Evolutionary conservation across 2,888 invertebrate genomes (phyloP).

Genomic region (Pyrrhosoma nymphula): DNA sequence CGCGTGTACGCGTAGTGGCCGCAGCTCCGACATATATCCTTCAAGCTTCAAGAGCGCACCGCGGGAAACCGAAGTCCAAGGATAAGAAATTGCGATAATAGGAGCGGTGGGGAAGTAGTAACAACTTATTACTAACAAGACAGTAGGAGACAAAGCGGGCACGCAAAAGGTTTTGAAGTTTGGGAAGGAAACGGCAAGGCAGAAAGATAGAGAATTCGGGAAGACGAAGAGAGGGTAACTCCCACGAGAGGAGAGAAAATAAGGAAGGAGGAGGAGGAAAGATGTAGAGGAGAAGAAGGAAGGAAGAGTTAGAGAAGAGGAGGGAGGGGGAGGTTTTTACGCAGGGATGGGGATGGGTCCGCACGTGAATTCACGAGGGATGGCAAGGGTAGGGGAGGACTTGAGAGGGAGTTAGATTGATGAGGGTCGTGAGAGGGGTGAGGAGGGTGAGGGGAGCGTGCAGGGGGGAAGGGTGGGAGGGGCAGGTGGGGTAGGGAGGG

Average conservation of each 20-base stretch:
- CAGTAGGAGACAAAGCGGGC: not conserved
- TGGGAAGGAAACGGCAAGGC: slow-evolving; percentile 38
- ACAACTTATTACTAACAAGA: too few species aligned
- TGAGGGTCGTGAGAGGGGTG: not conserved
- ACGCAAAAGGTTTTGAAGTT: not conserved
- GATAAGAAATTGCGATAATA: too few species aligned
- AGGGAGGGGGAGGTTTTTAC: not conserved
- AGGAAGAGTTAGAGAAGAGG: slow-evolving; percentile 71
- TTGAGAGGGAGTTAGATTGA: slow-evolving; percentile 26
- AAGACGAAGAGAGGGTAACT: not conserved
- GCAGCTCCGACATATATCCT: too few species aligned
- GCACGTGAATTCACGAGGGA: slow-evolving; percentile 63
- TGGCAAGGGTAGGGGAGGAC: not conserved
- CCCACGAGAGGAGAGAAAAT: slow-evolving; percentile 18
- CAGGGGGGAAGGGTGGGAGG: not conserved
- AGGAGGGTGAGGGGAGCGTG: not conserved
- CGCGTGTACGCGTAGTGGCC: too few species aligned
- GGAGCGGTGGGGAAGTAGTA: too few species aligned
- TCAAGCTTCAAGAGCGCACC: too few species aligned
- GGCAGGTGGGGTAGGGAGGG: not conserved
- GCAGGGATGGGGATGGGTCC: not conserved
- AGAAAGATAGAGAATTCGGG: slow-evolving; percentile 41
- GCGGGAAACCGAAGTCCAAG: too few species aligned
- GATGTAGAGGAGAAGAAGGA: slow-evolving; percentile 69
- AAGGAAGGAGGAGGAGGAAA: not conserved